phyloP scores from a whole-genome alignment of 2,888 invertebrate genomes.

The Malthinus seriepunctatus region DNA sequence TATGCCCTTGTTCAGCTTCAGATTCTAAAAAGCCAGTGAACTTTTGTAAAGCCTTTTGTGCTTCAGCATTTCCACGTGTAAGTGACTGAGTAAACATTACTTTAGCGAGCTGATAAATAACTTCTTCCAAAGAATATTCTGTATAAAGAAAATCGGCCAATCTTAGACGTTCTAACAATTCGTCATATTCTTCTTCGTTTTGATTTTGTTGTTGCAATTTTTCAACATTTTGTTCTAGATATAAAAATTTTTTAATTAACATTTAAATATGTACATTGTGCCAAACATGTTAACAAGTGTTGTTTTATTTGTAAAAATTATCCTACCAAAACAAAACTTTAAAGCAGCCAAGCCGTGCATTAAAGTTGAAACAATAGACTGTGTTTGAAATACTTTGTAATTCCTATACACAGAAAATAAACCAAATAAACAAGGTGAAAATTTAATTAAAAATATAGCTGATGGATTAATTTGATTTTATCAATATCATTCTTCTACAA shows the following conservation, averaged over 20 bases:
- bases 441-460: too few species aligned
- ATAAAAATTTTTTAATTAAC: too few species aligned
- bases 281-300: too few species aligned
- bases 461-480: too few species aligned
- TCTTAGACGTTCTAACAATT: constrained; percentile 68
- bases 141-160: constrained; percentile 74
- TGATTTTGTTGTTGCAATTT: constrained; percentile 1
- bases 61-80: constrained; percentile 68
- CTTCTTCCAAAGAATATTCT: constrained; percentile 76
- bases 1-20: constrained; percentile 73
- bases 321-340: too few species aligned
- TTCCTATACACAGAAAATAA: too few species aligned
- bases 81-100: constrained; percentile 80
- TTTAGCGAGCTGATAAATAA: constrained; percentile 80
- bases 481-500: too few species aligned
- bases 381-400: too few species aligned
- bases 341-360: too few species aligned
- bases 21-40: constrained; percentile 74
- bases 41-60: constrained; percentile 73
- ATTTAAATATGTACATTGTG: not conserved
- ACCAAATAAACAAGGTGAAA: too few species aligned
- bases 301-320: too few species aligned
- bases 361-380: too few species aligned
- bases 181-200: constrained; percentile 52
- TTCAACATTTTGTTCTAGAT: not conserved